These are phyloP conservation scores for Astatotilapia flaviijosephi DNA, from an alignment of 2,113 vertebrate genomes.

Conservation along the genomic window DNA sequence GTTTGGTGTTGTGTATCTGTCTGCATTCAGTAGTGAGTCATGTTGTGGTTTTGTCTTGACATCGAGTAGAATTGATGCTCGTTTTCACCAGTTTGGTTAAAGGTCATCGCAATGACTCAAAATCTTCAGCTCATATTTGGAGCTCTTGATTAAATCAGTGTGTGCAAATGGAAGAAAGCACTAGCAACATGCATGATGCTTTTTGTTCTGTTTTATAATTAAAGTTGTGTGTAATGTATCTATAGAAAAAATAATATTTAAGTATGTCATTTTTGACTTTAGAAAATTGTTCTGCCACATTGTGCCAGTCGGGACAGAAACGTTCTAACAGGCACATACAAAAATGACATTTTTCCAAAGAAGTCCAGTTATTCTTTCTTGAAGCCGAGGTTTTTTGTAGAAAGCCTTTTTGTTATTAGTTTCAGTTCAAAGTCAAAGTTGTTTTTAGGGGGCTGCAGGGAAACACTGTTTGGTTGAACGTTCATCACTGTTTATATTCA, in stretches of 20 bases:
- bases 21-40: conserved; percentile 38
- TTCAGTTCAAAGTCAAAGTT: not conserved
- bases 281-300: not conserved
- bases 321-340: not conserved
- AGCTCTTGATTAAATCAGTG: conserved; percentile 33
- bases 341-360: not conserved
- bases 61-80: conserved; percentile 7
- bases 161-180: conserved; percentile 7
- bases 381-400: not conserved
- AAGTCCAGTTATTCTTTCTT: not conserved
- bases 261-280: not conserved
- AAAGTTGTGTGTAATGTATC: not conserved
- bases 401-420: not conserved
- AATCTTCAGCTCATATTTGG: conserved; percentile 29
- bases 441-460: not conserved
- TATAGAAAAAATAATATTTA: not conserved
- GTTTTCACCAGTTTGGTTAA: conserved; percentile 14
- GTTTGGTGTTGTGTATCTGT: conserved; percentile 14
- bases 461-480: not conserved
- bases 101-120: conserved; percentile 44
- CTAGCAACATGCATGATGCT: not conserved
- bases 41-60: not conserved
- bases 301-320: not conserved
- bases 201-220: conserved; percentile 30
- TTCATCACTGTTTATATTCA: not conserved